These are phyloP conservation scores for Bucorvus abyssinicus DNA, from an alignment of 2,797 vertebrate genomes.

Conservation along the genomic window DNA sequence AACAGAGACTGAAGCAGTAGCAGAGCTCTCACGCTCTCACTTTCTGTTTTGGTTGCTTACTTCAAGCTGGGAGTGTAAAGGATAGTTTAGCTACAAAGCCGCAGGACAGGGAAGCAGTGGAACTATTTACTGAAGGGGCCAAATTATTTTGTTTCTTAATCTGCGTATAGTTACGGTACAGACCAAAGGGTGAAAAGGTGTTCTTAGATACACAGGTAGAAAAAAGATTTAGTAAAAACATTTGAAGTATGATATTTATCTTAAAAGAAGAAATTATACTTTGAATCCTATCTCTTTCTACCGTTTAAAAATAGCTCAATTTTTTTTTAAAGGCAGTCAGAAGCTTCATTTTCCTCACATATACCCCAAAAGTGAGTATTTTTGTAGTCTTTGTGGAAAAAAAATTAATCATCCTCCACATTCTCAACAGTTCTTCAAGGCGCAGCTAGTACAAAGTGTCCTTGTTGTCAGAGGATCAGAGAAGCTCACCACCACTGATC, in stretches of 20 bases:
- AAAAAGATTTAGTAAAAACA: not conserved
- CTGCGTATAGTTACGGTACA: not conserved
- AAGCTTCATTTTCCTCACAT: not conserved
- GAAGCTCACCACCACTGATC: not conserved
- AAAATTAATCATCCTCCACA: not conserved
- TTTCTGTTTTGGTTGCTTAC: not conserved
- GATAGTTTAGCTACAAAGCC: not conserved
- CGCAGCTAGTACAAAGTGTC: not conserved
- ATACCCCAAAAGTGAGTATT: not conserved
- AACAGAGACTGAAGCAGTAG: not conserved
- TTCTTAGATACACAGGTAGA: not conserved
- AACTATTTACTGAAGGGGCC: not conserved
- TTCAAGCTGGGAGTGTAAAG: not conserved
- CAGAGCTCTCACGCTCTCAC: not conserved
- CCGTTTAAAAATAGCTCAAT: not conserved
- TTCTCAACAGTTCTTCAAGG: not conserved
- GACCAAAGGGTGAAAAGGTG: not conserved
- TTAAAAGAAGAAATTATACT: not conserved
- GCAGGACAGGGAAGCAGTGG: not conserved
- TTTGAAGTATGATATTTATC: not conserved
- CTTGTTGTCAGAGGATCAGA: not conserved
- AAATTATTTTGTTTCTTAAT: not conserved
- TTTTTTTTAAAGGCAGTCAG: not conserved
- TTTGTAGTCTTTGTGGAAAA: not conserved
- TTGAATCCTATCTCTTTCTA: not conserved